phyloP scores from a whole-genome alignment of 2,113 vertebrate species.

The Furnarius figulus region DNA sequence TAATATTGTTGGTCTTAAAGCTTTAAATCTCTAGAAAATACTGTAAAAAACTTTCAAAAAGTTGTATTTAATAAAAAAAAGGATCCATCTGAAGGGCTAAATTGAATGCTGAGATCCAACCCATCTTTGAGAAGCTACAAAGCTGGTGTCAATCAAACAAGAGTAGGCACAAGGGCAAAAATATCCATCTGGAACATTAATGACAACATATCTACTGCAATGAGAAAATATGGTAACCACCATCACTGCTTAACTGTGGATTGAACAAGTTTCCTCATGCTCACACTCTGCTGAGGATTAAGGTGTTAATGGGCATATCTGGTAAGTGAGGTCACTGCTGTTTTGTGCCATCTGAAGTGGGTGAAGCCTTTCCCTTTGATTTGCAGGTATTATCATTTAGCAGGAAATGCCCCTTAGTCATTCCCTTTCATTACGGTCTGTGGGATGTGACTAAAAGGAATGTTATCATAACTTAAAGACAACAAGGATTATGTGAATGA shows the following conservation, averaged over 20 bases:
- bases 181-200: neutral
- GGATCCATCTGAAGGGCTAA: neutral
- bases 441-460: conserved; percentile 56
- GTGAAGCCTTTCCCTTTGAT: neutral
- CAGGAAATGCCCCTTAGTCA: conserved; percentile 26
- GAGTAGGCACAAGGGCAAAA: neutral
- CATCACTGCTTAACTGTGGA: neutral
- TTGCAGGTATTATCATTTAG: neutral
- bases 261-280: neutral
- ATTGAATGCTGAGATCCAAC: neutral
- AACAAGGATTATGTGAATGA: conserved; percentile 51
- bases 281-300: neutral
- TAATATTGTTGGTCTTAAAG: neutral
- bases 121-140: neutral
- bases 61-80: neutral
- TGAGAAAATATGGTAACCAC: neutral
- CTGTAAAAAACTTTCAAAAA: neutral
- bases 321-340: neutral
- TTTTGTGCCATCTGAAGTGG: neutral
- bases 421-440: conserved; percentile 33
- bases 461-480: conserved; percentile 48
- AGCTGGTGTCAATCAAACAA: neutral
- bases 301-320: neutral
- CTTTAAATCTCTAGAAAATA: conserved; percentile 1
- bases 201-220: neutral